These are phyloP conservation scores for Himantopus leucocephalus DNA, from an alignment of 2,113 vertebrate species.

Conservation along the genomic window DNA sequence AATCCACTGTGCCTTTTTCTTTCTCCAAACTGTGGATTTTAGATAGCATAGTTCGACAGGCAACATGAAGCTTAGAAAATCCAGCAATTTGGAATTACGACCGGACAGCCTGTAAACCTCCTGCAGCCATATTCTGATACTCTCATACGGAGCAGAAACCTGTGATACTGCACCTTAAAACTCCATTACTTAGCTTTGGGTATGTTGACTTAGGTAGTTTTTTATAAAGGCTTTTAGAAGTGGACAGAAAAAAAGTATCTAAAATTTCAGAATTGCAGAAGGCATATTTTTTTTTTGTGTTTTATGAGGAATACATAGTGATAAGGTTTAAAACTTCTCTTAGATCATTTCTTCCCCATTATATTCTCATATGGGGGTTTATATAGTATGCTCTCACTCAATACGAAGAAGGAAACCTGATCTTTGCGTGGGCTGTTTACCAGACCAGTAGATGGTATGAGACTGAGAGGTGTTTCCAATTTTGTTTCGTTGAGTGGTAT, in stretches of 20 bases:
- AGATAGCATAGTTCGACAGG: not conserved
- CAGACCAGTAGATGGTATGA: not conserved
- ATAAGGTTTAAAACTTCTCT: not conserved
- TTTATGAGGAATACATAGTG: not conserved
- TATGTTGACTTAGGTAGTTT: not conserved
- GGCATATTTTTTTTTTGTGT: not conserved
- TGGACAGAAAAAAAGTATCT: not conserved
- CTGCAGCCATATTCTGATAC: not conserved
- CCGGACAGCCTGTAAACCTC: not conserved
- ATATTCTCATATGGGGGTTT: not conserved
- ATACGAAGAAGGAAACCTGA: not conserved
- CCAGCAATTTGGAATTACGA: not conserved
- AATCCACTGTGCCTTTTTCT: not conserved
- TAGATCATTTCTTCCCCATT: not conserved
- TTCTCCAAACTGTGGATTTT: not conserved
- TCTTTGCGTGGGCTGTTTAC: not conserved
- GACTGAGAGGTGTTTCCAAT: slow-evolving; percentile 1
- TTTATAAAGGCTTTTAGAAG: not conserved
- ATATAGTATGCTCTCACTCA: not conserved
- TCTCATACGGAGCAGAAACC: not conserved
- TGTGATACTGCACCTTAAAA: not conserved
- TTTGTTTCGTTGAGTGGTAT: not conserved
- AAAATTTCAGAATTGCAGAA: not conserved
- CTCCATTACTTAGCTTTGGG: not conserved
- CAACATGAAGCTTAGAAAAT: not conserved